Base-by-base conservation (phyloP, 92 coral and sea anemone genomes). In the Siderastrea siderea region DNA sequence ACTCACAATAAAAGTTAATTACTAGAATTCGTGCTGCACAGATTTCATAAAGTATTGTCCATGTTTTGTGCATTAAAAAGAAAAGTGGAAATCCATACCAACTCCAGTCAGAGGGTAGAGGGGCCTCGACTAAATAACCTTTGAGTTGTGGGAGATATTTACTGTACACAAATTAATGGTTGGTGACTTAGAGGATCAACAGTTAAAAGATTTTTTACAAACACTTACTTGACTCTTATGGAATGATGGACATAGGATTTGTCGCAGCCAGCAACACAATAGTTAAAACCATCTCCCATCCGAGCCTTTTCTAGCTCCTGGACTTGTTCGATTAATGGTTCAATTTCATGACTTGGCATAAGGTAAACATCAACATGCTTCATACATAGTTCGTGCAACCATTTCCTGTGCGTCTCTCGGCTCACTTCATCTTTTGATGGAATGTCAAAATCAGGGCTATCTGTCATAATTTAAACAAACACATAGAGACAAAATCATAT, bases 311-410 rank as follows among this genome's bases (percentile, higher is more conserved):
- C 79, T 44, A 89, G 64, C 58, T 89, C 88, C 43, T 68, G 72
- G 7, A 79, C 66, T 74, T 89, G 88, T 57, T 89, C 73, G 15
- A 89, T 71, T 57, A 83, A 57, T 38, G 88, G 88, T 57, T 79
- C 57, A 4, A 83, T 72, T 19, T 86, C 85, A 72, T 85, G 65
- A 75, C 80, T 64, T 65, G 71, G 45, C 59, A 69, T 64, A 15
- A 84, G 75, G 78, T 75, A 80, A 45, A 49, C 87, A 46, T 92
- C 80, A 5, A 87, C 92, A 84, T 60, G 49, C 38, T 87, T 76
- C 68, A n/a, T 64, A 78, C 94, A 87, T 61, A 92, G 53, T 51
- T 92, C 92, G 82, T 87, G 46, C 43, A 92, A 78, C 92, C 87
- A 87, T 52, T 73, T 83, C 69, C 92, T 71, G n/a, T 80, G 67